A percentile compares a stretch with the other conserved stretches of the same genome.
Conservation (phyloP, 2,888 invertebrate species). For the Lasius fuliginosus region DNA sequence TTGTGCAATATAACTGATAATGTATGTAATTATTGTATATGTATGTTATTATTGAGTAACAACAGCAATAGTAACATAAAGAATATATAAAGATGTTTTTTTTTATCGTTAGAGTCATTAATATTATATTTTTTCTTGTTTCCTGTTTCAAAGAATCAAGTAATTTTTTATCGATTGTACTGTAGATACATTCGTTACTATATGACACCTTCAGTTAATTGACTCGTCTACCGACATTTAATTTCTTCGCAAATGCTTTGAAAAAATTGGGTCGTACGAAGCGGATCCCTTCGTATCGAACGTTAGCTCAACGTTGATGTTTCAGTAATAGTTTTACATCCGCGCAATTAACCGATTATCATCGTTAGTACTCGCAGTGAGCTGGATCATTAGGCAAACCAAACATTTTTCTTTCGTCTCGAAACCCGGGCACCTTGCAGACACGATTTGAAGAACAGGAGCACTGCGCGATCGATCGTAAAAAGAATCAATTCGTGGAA, state of each 20-base stretch:
- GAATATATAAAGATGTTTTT: not conserved
- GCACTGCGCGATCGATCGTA: conserved; percentile 63
- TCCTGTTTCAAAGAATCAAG: not conserved
- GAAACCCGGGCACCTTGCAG: conserved; percentile 8
- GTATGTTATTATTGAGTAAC: not conserved
- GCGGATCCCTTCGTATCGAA: not conserved
- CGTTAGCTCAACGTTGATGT: conserved; percentile 16
- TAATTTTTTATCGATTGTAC: not conserved
- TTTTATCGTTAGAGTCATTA: not conserved
- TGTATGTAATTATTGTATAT: not conserved
- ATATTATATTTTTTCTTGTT: not conserved
- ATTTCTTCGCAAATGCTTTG: not conserved
- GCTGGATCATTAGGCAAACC: conserved; percentile 60
- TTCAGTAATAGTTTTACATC: conserved; percentile 11
- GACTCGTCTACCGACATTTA: not conserved
- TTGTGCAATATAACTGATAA: not conserved
- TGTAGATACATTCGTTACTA: not conserved
- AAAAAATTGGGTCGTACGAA: conserved; percentile 4
- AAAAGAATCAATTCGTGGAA: conserved; percentile 62
- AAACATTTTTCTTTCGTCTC: conserved; percentile 66
- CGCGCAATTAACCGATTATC: conserved; percentile 14
- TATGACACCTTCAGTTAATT: not conserved
- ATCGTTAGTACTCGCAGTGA: conserved; percentile 42
- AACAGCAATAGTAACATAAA: not conserved
- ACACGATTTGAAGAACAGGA: conserved; percentile 56